Evolutionary conservation across 2,797 vertebrate genomes (phyloP), one percentile per base, ranked within the genome.

Genomic region (Huso huso): DNA sequence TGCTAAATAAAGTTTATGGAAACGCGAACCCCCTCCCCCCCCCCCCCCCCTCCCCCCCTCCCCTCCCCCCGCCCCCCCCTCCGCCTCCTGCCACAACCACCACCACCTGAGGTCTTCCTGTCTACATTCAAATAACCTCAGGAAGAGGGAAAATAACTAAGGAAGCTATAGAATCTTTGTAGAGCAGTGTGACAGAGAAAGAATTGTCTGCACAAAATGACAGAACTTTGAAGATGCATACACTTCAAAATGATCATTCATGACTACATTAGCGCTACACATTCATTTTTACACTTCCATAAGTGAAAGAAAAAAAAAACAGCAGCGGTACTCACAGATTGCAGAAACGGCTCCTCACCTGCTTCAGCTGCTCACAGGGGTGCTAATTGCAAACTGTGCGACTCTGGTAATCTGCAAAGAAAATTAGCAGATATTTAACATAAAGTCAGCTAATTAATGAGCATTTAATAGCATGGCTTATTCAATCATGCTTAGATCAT

Each of bases 381-480:
- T 23, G 49, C 48, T 12, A 49, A 18, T 13, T n/a, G 37, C 55
- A 55, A 15, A 55, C 65, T 8, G 65, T 50, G 55, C 65, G n/a
- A 9, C 53, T 12, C 65, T 10, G 52, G 51, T 37, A 37, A 65
- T 66, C 65, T 51, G 18, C 49, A 48, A 50, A 51, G 18, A 15
- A 51, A 67, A 52, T 51, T 6, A 61, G 50, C 66, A 50, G 66
- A 49, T 37, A 51, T 61, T 67, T 61, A 67, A 59, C 9, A 6
- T 48, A 59, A 66, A 23, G 66, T 52, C 50, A 10, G 48, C 58
- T 51, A 67, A 61, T 67, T 67, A 62, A 51, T 67, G 6, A 51
- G 15, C 15, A 48, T 51, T 48, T 62, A 67, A 9, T 59, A 0
- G 15, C 13, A 51, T 18, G 3, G 66, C 7, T 10, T 48, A n/a